phyloP scores from a whole-genome alignment of 2,113 vertebrate genomes.

The Amphiprion percula region DNA sequence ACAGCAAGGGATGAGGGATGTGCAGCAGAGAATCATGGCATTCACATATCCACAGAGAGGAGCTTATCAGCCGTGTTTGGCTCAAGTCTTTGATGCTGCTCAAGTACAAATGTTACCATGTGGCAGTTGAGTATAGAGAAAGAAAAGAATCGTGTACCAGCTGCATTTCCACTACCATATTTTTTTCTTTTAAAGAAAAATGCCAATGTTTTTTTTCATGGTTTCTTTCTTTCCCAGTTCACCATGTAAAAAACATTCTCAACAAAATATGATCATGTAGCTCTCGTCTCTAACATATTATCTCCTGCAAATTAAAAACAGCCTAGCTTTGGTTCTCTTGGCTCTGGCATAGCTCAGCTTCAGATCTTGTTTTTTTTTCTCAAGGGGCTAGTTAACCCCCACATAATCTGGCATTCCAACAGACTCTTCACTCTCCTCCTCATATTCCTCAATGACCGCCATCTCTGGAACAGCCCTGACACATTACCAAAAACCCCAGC shows the following conservation, averaged over 20 bases:
- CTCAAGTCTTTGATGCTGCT: constrained; percentile 67
- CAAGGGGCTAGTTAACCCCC: constrained; percentile 77
- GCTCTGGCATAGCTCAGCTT: constrained; percentile 51
- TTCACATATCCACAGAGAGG: constrained; percentile 73
- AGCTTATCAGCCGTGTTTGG: constrained; percentile 77
- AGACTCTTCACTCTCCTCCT: constrained; percentile 70
- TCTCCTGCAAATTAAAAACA: constrained; percentile 52
- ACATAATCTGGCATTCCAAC: constrained; percentile 84
- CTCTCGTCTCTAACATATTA: constrained; percentile 43
- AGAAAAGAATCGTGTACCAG: constrained; percentile 31
- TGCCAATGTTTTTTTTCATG: not conserved
- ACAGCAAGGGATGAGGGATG: constrained; percentile 73
- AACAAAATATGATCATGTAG: constrained; percentile 42
- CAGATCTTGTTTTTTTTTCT: constrained; percentile 39
- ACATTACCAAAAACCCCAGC: constrained; percentile 92
- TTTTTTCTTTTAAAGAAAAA: not conserved
- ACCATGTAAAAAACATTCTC: constrained; percentile 26
- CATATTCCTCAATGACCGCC: constrained; percentile 74
- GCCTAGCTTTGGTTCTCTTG: constrained; percentile 43
- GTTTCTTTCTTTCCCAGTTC: constrained; percentile 13
- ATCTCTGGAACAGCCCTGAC: constrained; percentile 82
- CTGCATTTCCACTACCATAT: constrained; percentile 11
- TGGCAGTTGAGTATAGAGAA: constrained; percentile 37
- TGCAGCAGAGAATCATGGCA: constrained; percentile 61
- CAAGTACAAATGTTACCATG: constrained; percentile 65